Evolutionary conservation across 2,888 invertebrate genomes (phyloP), one percentile per base, ranked within the genome.

Genomic region (Coenonympha glycerion): DNA sequence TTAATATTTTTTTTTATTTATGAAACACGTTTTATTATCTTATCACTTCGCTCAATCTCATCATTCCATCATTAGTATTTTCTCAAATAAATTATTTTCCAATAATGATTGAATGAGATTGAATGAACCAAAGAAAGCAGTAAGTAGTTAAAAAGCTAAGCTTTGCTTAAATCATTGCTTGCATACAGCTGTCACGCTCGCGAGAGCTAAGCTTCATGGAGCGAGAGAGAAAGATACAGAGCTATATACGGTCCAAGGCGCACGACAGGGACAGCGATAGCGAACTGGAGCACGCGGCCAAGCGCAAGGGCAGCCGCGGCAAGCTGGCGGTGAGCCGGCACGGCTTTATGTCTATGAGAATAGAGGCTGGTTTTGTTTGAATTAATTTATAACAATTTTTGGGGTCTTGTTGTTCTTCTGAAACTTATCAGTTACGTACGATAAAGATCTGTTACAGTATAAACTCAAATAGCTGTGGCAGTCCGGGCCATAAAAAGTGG

Each of bases 231-330:
- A 81, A 85, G 69, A 80, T 86, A 77, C 84, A 85, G 76, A 82
- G 76, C 78, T 88, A 87, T 83, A 85, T 86, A 68, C 78, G 76
- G 66, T 77, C 82, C 66, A 88, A 88, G 84, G 81, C 76, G 74
- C 77, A 81, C 73, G 87, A 88, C 71, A 79, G 87, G 64, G 93
- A 96, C 71, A 96, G 96, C 79, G 97, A 98, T 88, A 96, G 96
- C 76, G 98, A 98, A 82, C 92, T 91, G 79, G 89, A 91, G 84
- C 79, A 78, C 81, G 76, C 83, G 58, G 65, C 79, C 62, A 88
- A 88, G 66, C 80, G 87, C 74, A 88, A 88, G 73, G 83, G 79
- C 66, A 91, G 91, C 67, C 89, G 93, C 61, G 90, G 91, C 62
- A 93, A 93, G 83, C 90, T 92, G 68, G 92, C 93, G 67, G 90